Percentiles rank a stretch among this genome's conserved stretches.
Evolutionary conservation across 2,113 vertebrate genomes (phyloP).

Genomic region (Sapayoa aenigma): DNA sequence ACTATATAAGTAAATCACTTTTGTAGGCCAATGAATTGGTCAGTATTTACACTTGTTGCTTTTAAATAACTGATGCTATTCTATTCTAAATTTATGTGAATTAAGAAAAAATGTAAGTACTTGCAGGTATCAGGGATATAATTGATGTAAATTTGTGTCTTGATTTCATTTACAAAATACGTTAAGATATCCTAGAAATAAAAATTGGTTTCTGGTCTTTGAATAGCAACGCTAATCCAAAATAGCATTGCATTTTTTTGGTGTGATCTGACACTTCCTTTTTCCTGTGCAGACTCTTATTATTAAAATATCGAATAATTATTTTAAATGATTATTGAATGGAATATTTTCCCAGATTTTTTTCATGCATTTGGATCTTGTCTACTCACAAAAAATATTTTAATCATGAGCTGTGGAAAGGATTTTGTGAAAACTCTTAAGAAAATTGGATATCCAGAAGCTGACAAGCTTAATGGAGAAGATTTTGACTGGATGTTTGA

Average conservation of each 20-base stretch:
- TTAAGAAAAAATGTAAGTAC: background rate
- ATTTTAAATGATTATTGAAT: background rate
- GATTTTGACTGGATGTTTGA: constrained; percentile 98
- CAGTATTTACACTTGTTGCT: background rate
- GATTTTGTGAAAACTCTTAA: constrained; percentile 86
- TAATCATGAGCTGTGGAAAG: constrained; percentile 80
- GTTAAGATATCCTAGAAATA: background rate
- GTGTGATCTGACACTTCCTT: constrained; percentile 33
- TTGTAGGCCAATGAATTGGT: background rate
- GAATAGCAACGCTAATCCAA: background rate
- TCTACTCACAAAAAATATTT: background rate
- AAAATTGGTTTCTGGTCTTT: background rate
- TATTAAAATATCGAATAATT: constrained; percentile 12
- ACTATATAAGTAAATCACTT: background rate
- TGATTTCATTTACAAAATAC: background rate
- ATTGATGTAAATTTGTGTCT: background rate
- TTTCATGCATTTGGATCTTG: constrained; percentile 34
- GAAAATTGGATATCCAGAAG: constrained; percentile 81
- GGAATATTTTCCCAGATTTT: background rate
- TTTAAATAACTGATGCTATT: background rate
- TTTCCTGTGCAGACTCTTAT: background rate
- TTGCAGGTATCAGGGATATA: background rate
- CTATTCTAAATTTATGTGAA: background rate
- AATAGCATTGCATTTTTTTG: background rate
- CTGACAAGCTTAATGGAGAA: constrained; percentile 78